These are phyloP conservation scores for Buceros bicornis DNA, from an alignment of 2,797 vertebrate genomes.

Conservation along the genomic window DNA sequence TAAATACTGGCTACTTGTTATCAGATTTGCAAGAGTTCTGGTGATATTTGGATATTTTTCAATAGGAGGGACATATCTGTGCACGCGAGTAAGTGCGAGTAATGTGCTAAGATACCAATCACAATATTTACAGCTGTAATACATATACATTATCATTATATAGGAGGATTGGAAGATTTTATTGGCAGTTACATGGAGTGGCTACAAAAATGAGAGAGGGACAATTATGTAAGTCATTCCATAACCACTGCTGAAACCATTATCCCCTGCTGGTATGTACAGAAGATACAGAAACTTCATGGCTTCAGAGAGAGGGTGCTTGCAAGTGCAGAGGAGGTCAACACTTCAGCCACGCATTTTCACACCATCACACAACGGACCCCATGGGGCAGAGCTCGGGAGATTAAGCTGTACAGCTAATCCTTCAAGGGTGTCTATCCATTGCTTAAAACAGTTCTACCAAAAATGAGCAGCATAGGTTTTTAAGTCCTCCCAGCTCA, in stretches of 20 bases:
- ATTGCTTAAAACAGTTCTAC: background rate
- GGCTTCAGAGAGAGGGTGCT: background rate
- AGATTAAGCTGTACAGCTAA: background rate
- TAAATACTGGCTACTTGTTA: constrained; percentile 71
- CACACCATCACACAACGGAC: background rate
- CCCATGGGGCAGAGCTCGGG: background rate
- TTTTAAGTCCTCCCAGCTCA: background rate
- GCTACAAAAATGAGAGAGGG: background rate
- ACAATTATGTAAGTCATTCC: background rate
- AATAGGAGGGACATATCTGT: background rate
- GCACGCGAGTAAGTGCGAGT: background rate
- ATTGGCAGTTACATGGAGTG: background rate
- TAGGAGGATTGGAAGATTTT: constrained; percentile 5
- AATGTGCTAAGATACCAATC: background rate
- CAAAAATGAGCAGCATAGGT: background rate
- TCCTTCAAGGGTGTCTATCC: background rate
- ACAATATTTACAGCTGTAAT: background rate
- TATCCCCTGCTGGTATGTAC: background rate
- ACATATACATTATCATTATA: background rate
- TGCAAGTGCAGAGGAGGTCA: background rate
- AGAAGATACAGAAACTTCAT: background rate
- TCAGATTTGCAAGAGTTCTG: constrained; percentile 48
- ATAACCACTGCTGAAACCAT: background rate
- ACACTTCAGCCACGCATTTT: background rate
- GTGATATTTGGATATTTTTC: constrained; percentile 5